Evolutionary conservation across 2,113 vertebrate genomes (phyloP), one percentile per base, ranked within the genome.

Genomic region (Tachysurus vachellii): DNA sequence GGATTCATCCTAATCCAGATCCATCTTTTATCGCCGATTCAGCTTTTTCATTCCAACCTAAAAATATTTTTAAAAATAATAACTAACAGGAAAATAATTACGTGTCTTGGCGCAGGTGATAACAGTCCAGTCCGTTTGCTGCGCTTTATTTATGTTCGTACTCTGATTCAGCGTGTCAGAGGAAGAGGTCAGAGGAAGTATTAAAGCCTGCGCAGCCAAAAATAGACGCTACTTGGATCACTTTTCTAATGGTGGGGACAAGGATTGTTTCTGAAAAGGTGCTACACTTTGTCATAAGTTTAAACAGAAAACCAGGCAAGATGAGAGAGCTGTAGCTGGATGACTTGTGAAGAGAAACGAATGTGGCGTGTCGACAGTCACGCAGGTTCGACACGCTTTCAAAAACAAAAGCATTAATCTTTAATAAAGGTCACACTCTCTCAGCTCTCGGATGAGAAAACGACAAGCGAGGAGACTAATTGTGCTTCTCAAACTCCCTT

Each of bases 371-470:
- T 61, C 28, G 59, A 11, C 56, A 23, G 28, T 42, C 56, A 80
- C 54, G 4, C 53, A 6, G 21, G 2, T 0, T 36, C 57, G 28
- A 64, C 44, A 47, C 50, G 50, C 21, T 80, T 86, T 54, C 77
- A 64, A 75, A 59, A 59, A 85, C 76, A 75, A 61, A 54, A 36
- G 19, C 56, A 88, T 90, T 50, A 88, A 88, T 86, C 64, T 88
- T 84, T 88, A 31, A 90, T 84, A 82, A 90, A 90, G 89, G 89
- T 88, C 89, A 89, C 79, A 87, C 44, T 71, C 56, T 23, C 26
- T 57, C 53, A 44, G 59, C 80, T 36, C 75, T 81, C 57, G 64
- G 88, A 9, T 28, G 54, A 83, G 86, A 80, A 61, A 77, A 31
- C 53, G 19, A 53, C 57, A 75, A 36, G 82, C 42, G 17, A 57